Evolutionary conservation across 2,797 vertebrate species (phyloP).

Genomic region (Gouania willdenowi): DNA sequence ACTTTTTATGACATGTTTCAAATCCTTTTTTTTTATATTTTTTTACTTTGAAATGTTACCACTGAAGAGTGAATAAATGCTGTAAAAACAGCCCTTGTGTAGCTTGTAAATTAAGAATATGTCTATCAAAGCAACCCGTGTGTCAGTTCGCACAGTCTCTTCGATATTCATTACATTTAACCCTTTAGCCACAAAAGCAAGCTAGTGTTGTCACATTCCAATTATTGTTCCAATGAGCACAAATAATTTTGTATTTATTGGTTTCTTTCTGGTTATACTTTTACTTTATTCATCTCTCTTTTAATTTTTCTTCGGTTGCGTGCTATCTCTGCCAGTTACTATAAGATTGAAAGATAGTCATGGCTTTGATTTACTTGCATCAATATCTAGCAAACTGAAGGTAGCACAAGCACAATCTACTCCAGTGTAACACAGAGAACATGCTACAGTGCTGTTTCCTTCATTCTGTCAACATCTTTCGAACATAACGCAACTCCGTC

Average conservation of each 20-base stretch:
- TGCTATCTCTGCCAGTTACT: not conserved
- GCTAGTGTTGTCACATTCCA: conserved; percentile 27
- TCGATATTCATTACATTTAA: conserved; percentile 58
- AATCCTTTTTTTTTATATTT: conserved; percentile 54
- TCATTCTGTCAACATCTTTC: too few species aligned
- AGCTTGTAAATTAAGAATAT: conserved; percentile 40
- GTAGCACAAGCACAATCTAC: too few species aligned
- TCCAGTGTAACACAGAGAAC: too few species aligned
- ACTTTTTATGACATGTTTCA: conserved; percentile 33
- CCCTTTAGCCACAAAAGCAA: conserved; percentile 23
- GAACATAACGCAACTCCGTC: too few species aligned
- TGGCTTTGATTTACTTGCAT: too few species aligned
- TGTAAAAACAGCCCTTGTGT: not conserved
- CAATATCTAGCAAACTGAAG: too few species aligned
- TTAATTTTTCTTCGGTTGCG: not conserved
- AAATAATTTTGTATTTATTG: conserved; percentile 13
- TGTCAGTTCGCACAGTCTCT: conserved; percentile 16
- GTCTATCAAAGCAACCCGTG: conserved; percentile 45
- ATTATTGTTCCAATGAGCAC: conserved; percentile 21
- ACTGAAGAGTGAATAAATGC: conserved; percentile 35
- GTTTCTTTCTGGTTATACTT: conserved; percentile 4
- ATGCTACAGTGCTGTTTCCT: too few species aligned
- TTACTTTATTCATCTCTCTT: not conserved
- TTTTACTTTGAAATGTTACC: conserved; percentile 30
- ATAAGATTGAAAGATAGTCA: too few species aligned